Evolutionary conservation across 2,113 vertebrate species (phyloP), one percentile per base, ranked within the genome.

Genomic region (Ophthalmolycus amberensis): DNA sequence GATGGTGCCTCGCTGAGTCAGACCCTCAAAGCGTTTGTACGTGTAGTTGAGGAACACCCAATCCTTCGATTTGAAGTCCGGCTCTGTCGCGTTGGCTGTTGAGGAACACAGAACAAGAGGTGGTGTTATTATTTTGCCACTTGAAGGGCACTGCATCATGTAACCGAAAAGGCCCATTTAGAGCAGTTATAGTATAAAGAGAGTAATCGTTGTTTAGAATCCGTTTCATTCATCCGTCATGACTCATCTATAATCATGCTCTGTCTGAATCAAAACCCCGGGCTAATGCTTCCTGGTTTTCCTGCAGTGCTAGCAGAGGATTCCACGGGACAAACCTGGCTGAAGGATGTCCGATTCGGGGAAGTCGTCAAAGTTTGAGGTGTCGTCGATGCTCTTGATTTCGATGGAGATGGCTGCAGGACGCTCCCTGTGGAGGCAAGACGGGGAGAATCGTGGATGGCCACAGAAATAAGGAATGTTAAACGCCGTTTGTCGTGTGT

Each of bases 1-100:
- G 90, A 99, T 99, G 15, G 97, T 97, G 88, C 98, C 98, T 50
- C 98, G 96, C 89, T 99, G 98, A 0, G 98, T 99, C 72, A 99
- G 93, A 60, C 98, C 98, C 92, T 99, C 98, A 54, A 99, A 99
- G 76, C 98, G 96, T 88, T 99, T 99, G 95, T 99, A 99, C n/a
- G 98, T 99, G 63, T 99, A 99, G 94, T 99, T 99, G 89, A 99
- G 97, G 91, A 99, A 99, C 83, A 99, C 98, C 98, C 98, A 99
- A 95, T 99, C 98, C 96, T 99, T 99, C 71, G 97, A 99, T 90
- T 99, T 99, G 93, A 98, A 99, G 95, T 99, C 98, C 0, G 97
- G 95, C 89, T 99, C 98, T 0, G 98, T 96, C 5, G 96, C 90
- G 56, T 98, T 99, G 90, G 97, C 96, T 96, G 96, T 96, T 96